These are phyloP conservation scores for Gymnogyps californianus DNA, from an alignment of 2,113 vertebrate genomes.

Conservation along the genomic window DNA sequence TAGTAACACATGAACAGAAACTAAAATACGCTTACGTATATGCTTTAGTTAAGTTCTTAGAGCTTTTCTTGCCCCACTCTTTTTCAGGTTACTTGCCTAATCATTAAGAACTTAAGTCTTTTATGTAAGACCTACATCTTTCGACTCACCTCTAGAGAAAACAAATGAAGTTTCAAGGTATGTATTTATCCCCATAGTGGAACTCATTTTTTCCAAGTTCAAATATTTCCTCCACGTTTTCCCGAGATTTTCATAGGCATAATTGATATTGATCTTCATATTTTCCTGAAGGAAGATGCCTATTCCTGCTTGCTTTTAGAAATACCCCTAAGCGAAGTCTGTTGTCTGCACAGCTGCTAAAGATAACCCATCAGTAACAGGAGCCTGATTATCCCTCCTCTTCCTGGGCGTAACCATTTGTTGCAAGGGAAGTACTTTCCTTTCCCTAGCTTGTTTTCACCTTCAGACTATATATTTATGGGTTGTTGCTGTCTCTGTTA, in stretches of 20 bases:
- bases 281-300: not conserved
- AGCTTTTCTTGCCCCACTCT: not conserved
- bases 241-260: not conserved
- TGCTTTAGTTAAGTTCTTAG: not conserved
- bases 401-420: not conserved
- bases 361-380: not conserved
- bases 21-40: not conserved
- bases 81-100: not conserved
- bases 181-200: not conserved
- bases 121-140: not conserved
- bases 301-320: not conserved
- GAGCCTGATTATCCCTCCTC: not conserved
- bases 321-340: not conserved
- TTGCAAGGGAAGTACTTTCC: not conserved
- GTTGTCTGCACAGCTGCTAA: not conserved
- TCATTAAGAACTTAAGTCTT: not conserved
- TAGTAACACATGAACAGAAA: not conserved
- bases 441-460: not conserved
- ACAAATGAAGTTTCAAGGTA: not conserved
- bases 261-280: not conserved
- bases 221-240: not conserved
- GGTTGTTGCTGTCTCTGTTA: not conserved
- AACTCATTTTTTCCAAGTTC: not conserved
- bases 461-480: not conserved
- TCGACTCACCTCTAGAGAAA: not conserved